Percentiles rank a stretch among this genome's conserved stretches.
phyloP scores from a whole-genome alignment of 2,113 vertebrate species.

The Eurystomus gularis region DNA sequence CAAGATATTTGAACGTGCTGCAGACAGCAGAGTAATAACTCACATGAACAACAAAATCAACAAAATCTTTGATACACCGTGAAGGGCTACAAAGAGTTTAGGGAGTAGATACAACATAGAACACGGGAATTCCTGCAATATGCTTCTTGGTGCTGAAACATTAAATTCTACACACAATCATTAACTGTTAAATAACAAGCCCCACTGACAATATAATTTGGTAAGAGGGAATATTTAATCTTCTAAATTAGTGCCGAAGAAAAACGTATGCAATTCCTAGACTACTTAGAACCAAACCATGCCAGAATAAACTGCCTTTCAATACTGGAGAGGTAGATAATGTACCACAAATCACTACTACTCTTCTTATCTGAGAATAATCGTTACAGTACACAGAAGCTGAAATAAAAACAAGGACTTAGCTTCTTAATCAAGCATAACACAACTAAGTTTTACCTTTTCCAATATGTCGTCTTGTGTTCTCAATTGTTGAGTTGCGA shows the following conservation, averaged over 20 bases:
- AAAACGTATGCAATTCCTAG: neutral
- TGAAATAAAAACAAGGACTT: neutral
- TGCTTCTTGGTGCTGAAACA: neutral
- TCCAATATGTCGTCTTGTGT: constrained; percentile 92
- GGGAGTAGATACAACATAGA: neutral
- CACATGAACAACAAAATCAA: neutral
- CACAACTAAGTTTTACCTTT: constrained; percentile 80
- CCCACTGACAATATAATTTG: neutral
- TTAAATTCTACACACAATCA: neutral
- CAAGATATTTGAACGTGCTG: neutral
- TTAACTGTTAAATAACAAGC: neutral
- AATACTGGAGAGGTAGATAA: neutral
- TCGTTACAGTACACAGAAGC: neutral
- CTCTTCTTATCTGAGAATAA: neutral
- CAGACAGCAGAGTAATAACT: neutral
- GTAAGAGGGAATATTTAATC: neutral
- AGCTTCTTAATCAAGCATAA: fast-evolving
- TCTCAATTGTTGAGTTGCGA: constrained; percentile 96
- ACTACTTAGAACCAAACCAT: neutral
- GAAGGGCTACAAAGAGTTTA: neutral
- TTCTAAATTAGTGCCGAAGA: neutral
- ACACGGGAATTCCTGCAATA: neutral
- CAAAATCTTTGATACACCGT: neutral
- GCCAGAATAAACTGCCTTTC: neutral
- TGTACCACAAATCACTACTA: neutral